A percentile compares a stretch with the other conserved stretches of the same genome.
Conservation (phyloP, 2,888 invertebrate genomes). For the Diabrotica balteata region DNA sequence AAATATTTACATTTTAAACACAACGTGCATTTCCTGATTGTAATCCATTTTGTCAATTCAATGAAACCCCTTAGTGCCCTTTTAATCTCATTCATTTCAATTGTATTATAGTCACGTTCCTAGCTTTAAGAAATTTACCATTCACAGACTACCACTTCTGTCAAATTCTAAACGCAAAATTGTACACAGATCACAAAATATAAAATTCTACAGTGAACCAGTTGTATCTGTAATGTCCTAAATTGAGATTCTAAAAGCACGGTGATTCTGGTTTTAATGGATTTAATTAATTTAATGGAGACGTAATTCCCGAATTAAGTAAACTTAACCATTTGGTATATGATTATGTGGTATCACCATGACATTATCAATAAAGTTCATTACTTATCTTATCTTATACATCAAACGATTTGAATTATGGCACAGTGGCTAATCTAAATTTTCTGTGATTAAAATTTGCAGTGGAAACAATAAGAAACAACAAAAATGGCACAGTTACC, state of each 20-base stretch:
- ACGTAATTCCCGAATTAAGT: constrained; percentile 44
- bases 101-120: too few species aligned
- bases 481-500: constrained; percentile 4
- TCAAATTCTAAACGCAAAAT: too few species aligned
- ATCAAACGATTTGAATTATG: constrained; percentile 29
- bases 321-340: constrained; percentile 47
- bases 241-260: constrained; percentile 10
- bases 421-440: constrained; percentile 14
- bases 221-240: neutral
- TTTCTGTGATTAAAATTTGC: neutral
- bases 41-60: too few species aligned
- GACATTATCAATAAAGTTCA: constrained; percentile 44
- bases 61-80: too few species aligned
- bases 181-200: too few species aligned
- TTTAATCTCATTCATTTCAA: too few species aligned
- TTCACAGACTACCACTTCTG: too few species aligned
- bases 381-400: constrained; percentile 45
- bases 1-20: too few species aligned
- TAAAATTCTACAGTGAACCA: too few species aligned
- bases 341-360: constrained; percentile 48
- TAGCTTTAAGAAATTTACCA: too few species aligned
- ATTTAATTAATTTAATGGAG: constrained; percentile 48
- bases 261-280: constrained; percentile 31
- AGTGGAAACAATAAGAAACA: neutral
- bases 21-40: too few species aligned